A percentile compares a stretch with the other conserved stretches of the same genome.
Conservation (phyloP, 2,113 vertebrate species). For the Laticauda colubrina region DNA sequence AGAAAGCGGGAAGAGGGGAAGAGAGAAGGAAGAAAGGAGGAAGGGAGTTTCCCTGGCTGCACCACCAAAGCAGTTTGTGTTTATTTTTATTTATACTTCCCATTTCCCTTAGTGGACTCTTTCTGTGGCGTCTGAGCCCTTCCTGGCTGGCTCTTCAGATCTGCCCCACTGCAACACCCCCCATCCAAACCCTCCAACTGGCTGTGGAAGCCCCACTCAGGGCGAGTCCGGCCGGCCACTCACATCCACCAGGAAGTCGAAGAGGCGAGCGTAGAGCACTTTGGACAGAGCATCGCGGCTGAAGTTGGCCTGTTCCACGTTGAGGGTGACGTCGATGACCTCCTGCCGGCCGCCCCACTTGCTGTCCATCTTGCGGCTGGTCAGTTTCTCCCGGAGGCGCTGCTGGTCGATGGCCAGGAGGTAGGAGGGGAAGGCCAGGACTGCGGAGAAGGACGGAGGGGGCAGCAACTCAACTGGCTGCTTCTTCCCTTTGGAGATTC, state of each 20-base stretch:
- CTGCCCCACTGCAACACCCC: neutral
- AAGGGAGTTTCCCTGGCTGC: neutral
- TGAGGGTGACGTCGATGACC: conserved; percentile 78
- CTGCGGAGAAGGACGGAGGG: conserved; percentile 42
- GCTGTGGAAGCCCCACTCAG: neutral
- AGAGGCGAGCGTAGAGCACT: conserved; percentile 76
- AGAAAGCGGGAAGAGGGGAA: neutral
- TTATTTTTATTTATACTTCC: neutral
- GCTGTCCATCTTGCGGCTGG: conserved; percentile 81
- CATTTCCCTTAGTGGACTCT: neutral
- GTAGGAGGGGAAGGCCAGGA: conserved; percentile 78
- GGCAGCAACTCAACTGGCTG: neutral
- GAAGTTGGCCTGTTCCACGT: conserved; percentile 79
- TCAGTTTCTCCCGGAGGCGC: conserved; percentile 74
- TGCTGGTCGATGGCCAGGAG: conserved; percentile 76
- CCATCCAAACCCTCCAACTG: neutral
- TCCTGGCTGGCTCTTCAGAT: neutral
- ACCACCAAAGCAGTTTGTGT: neutral
- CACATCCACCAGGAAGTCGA: conserved; percentile 80
- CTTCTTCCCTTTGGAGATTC: neutral
- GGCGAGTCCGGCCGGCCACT: conserved; percentile 25
- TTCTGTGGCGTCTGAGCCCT: neutral
- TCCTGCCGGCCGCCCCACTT: conserved; percentile 81
- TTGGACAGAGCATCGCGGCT: conserved; percentile 78
- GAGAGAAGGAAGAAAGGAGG: neutral